Evolutionary conservation across 2,113 vertebrate genomes (phyloP).

Genomic region (Rynchops niger): DNA sequence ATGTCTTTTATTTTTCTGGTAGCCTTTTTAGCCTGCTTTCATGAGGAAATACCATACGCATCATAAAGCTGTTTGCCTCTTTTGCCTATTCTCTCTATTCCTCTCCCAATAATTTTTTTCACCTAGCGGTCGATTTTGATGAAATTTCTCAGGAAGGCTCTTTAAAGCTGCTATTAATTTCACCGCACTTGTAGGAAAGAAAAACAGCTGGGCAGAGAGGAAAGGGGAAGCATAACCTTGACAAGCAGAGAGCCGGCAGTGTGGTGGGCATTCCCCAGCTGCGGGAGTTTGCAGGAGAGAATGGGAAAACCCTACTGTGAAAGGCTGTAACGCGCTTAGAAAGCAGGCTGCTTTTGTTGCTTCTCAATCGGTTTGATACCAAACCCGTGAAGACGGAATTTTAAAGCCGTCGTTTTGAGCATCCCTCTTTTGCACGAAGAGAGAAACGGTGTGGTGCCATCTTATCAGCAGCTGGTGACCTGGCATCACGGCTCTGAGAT

Average conservation of each 20-base stretch:
- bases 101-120: background rate
- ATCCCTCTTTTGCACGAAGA: background rate
- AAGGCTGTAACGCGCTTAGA: fast-evolving
- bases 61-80: background rate
- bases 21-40: background rate
- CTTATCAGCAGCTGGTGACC: background rate
- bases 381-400: background rate
- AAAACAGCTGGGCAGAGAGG: fast-evolving
- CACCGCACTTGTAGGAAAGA: too few species aligned
- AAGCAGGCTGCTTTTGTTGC: background rate
- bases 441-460: fast-evolving
- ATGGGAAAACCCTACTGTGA: too few species aligned
- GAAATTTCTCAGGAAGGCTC: background rate
- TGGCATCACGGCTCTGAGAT: fast-evolving
- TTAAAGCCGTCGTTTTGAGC: fast-evolving
- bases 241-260: background rate
- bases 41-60: background rate
- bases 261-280: background rate
- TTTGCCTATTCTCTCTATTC: background rate
- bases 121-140: background rate
- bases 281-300: background rate
- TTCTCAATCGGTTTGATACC: background rate
- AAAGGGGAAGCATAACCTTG: background rate
- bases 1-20: background rate
- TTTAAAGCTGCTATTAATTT: background rate